Base-by-base conservation (phyloP, 2,888 invertebrate species). In the Micropterix aruncella region DNA sequence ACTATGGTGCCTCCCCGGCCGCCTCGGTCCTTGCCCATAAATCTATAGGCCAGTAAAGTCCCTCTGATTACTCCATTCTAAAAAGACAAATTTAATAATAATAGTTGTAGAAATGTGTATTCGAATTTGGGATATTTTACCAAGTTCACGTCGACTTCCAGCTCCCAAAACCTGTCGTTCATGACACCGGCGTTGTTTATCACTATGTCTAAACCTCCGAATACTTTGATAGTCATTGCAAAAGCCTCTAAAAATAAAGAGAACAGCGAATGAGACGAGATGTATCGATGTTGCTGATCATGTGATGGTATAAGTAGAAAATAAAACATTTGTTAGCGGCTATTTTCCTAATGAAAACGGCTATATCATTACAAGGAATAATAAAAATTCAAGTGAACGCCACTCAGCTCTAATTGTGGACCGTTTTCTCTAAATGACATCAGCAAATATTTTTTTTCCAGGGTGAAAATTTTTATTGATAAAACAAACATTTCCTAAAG, bases 171-270 rank as follows among this genome's bases (percentile, higher is more conserved):
- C 52, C 80, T 66, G 56, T 84, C 83, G 57, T 83, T 83, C 77
- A 83, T 79, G 37, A 84, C 79, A 2, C 85, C 86, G 7, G 86
- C 86, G 60, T 86, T 86, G 62, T 86, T 87, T 49, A 85, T 75
- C 12, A 86, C 83, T 49, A 87, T 81, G 58, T 86, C 85, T 52
- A 86, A 66, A 40, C 78, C 73, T 42, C 83, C 85, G 54, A 81
- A 79, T 50, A 78, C 77, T 18, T 81, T 74, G 55, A 81, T 73
- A 18, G 83, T 83, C 57, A 77, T 78, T 58, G 80, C 79, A 57
- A 83, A 84, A 15, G 83, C 79, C 65, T 82, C 83, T 83, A 65
- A 18, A 68, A 68, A 45, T 38, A 38, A 12, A 14, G 1, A 27
- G 43, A 40, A 18, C 19, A 15, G n/a, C n/a, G n/a, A n/a, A n/a